Percentiles rank a stretch among this genome's conserved stretches.
Conservation (phyloP, 2,797 vertebrate species). For the Kryptopterus vitreolus region DNA sequence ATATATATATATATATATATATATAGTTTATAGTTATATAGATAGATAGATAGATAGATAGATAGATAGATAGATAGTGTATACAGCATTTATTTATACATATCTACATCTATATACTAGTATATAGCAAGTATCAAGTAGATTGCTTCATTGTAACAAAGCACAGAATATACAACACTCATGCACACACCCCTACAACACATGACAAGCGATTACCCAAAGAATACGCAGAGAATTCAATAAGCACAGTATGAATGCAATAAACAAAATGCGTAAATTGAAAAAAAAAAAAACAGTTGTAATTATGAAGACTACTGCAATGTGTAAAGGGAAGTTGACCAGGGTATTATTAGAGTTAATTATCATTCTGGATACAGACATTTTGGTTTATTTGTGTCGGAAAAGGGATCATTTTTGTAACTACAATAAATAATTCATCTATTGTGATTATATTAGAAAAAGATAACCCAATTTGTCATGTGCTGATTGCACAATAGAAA, state of each 20-base stretch:
- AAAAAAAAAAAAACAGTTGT: not conserved
- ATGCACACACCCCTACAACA: not conserved
- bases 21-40: not conserved
- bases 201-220: not conserved
- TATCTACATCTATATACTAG: too few relatives aligned
- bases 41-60: not conserved
- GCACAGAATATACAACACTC: not conserved
- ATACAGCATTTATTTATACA: not conserved
- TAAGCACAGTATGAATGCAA: not conserved
- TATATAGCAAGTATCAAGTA: not conserved
- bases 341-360: not conserved
- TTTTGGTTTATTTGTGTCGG: not conserved
- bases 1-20: not conserved
- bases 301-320: not conserved
- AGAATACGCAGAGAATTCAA: not conserved
- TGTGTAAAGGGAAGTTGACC: not conserved
- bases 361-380: not conserved
- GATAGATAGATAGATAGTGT: not conserved
- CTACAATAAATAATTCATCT: too few relatives aligned
- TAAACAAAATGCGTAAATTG: not conserved
- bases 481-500: too few relatives aligned
- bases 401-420: too few relatives aligned
- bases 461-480: not conserved
- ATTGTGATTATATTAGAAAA: not conserved
- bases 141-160: not conserved